phyloP scores from a whole-genome alignment of 2,797 vertebrate species.

The Sciaenops ocellatus region DNA sequence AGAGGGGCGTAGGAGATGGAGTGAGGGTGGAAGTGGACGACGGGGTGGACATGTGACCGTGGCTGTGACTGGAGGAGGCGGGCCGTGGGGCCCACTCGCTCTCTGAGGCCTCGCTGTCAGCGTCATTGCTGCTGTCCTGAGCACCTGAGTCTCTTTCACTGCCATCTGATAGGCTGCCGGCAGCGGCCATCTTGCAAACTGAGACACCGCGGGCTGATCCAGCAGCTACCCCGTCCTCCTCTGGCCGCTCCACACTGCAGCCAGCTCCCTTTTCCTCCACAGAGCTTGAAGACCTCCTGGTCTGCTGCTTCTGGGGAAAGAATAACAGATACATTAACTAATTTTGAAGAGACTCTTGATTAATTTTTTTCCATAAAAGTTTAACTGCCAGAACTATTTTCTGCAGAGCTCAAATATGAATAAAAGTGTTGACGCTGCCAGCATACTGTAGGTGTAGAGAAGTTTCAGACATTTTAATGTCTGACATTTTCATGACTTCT shows the following conservation, averaged over 20 bases:
- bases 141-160: slow-evolving; percentile 90
- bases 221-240: slow-evolving; percentile 77
- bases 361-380: not conserved
- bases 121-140: slow-evolving; percentile 94
- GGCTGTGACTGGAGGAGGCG: slow-evolving; percentile 55
- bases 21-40: slow-evolving; percentile 70
- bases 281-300: slow-evolving; percentile 80
- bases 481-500: not conserved
- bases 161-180: slow-evolving; percentile 90
- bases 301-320: slow-evolving; percentile 81
- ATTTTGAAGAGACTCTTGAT: not conserved
- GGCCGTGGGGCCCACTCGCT: slow-evolving; percentile 86
- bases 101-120: slow-evolving; percentile 96
- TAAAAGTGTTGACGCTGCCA: not conserved
- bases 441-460: not conserved
- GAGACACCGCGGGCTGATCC: slow-evolving; percentile 71
- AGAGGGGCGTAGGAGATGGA: slow-evolving; percentile 59
- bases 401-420: not conserved
- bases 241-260: slow-evolving; percentile 71
- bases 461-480: not conserved
- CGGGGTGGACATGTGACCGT: slow-evolving; percentile 60
- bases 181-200: slow-evolving; percentile 69
- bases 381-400: not conserved
- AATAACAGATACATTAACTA: not conserved
- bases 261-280: slow-evolving; percentile 83